A percentile compares a stretch with the other conserved stretches of the same genome.
phyloP scores from a whole-genome alignment of 2,797 vertebrate species.

The Leptatherina wallacei region DNA sequence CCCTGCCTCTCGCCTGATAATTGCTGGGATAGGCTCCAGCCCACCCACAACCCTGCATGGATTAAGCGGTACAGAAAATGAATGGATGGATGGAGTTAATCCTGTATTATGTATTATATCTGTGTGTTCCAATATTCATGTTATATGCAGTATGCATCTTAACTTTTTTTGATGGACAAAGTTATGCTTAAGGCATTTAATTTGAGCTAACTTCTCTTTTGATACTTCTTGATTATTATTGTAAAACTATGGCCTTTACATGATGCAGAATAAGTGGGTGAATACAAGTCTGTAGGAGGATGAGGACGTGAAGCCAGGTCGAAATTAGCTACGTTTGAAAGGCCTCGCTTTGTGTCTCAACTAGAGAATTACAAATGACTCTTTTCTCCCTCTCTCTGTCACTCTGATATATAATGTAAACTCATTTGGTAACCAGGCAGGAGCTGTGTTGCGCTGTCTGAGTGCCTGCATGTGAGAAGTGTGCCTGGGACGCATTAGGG shows the following conservation, averaged over 20 bases:
- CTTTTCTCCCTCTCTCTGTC: slow-evolving; percentile 54
- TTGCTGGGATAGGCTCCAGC: too few relatives aligned
- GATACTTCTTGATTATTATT: neutral
- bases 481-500: slow-evolving; percentile 88
- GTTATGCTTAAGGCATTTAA: too few relatives aligned
- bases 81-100: too few relatives aligned
- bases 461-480: slow-evolving; percentile 87
- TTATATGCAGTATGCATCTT: too few relatives aligned
- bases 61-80: too few relatives aligned
- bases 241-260: slow-evolving; percentile 14
- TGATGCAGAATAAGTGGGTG: slow-evolving; percentile 26
- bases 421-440: slow-evolving; percentile 82
- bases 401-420: slow-evolving; percentile 87
- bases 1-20: too few relatives aligned
- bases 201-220: too few relatives aligned
- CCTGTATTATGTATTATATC: neutral
- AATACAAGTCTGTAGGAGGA: slow-evolving; percentile 9
- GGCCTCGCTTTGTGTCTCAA: slow-evolving; percentile 74
- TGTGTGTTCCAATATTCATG: neutral
- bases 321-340: slow-evolving; percentile 77
- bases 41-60: too few relatives aligned
- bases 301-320: slow-evolving; percentile 25
- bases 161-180: too few relatives aligned
- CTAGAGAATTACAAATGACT: slow-evolving; percentile 83
- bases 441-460: slow-evolving; percentile 82